Evolutionary conservation across 2,888 invertebrate species (phyloP).

Genomic region (Ennomos fuscantarius): DNA sequence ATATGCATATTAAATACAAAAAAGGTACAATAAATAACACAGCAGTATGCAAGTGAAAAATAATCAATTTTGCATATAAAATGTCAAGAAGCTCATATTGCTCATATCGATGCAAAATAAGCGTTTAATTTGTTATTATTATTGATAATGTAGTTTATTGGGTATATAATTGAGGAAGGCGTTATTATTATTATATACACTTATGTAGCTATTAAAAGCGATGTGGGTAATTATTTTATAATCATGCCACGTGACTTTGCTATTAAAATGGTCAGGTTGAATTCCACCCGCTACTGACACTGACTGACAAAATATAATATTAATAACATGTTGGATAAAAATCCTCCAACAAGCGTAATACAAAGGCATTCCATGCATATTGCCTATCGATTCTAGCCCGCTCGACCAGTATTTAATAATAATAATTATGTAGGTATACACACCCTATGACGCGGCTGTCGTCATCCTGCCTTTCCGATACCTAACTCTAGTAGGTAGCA

Average conservation of each 20-base stretch:
- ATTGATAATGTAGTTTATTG: not conserved
- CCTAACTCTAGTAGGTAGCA: no score
- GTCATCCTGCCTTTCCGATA: no score
- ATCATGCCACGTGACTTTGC: not conserved
- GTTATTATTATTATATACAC: slow-evolving; percentile 1
- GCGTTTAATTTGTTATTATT: slow-evolving; percentile 12
- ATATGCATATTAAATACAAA: slow-evolving; percentile 24
- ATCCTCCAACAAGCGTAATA: no score
- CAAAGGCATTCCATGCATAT: no score
- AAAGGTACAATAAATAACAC: slow-evolving; percentile 24
- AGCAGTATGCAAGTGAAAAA: slow-evolving; percentile 30
- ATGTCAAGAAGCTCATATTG: slow-evolving; percentile 29
- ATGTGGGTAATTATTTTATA: slow-evolving; percentile 1
- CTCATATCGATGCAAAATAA: slow-evolving; percentile 16
- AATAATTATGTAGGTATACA: no score
- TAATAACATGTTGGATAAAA: no score
- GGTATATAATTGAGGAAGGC: slow-evolving; percentile 17
- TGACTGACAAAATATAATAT: no score
- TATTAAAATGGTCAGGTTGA: no score
- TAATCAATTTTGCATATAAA: slow-evolving; percentile 33
- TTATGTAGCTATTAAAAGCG: not conserved
- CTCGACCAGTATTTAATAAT: no score
- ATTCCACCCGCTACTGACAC: no score
- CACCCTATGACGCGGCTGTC: no score
- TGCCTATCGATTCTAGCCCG: no score